Percentiles rank a stretch among this genome's conserved stretches.
Evolutionary conservation across 53 echinoderm and acorn worm species (phyloP).

Genomic region (Antedon mediterranea): DNA sequence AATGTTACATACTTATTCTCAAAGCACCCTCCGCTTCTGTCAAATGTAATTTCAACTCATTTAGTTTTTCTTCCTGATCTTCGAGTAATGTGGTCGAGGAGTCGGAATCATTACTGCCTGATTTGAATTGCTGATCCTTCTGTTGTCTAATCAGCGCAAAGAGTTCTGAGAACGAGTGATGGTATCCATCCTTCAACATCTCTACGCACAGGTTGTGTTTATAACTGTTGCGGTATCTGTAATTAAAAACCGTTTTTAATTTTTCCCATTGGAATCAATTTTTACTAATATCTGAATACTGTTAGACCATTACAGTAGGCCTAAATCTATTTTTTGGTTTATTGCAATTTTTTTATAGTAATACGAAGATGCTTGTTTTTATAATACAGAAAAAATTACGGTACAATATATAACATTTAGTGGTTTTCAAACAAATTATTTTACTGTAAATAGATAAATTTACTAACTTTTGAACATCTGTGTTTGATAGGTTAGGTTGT

Average conservation of each 20-base stretch:
- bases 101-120: slow-evolving; percentile 61
- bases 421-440: too few species aligned
- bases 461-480: slow-evolving; percentile 69
- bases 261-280: too few species aligned
- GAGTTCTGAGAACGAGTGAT: slow-evolving; percentile 88
- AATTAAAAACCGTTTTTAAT: not conserved
- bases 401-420: too few species aligned
- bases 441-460: too few species aligned
- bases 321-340: too few species aligned
- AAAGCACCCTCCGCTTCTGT: slow-evolving; percentile 82
- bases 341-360: too few species aligned
- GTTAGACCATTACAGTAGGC: too few species aligned
- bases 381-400: too few species aligned
- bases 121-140: slow-evolving; percentile 41
- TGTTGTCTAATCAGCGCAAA: slow-evolving; percentile 84
- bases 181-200: slow-evolving; percentile 89
- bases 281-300: too few species aligned
- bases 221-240: slow-evolving; percentile 83
- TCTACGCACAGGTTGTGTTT: slow-evolving; percentile 93
- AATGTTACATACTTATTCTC: slow-evolving; percentile 52
- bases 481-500: slow-evolving; percentile 55
- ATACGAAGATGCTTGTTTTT: too few species aligned
- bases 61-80: slow-evolving; percentile 73
- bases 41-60: slow-evolving; percentile 72
- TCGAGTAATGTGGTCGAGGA: slow-evolving; percentile 57